Base-by-base conservation (phyloP, 1,140 invertebrate genomes). In the Episyrphus balteatus region DNA sequence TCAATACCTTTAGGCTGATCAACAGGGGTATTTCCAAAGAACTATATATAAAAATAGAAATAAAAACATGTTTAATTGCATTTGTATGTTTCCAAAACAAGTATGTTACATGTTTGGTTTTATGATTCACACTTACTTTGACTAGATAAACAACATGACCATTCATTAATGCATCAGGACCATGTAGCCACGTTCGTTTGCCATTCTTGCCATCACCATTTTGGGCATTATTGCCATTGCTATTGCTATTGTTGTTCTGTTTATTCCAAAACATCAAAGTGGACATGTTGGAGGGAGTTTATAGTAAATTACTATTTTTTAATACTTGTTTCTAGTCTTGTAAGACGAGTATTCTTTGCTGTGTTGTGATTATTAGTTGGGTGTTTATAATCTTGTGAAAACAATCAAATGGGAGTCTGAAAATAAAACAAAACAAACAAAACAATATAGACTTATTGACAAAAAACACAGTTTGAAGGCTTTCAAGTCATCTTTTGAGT, bases 1-100 rank as follows among this genome's bases (percentile, higher is more conserved):
- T 96, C 91, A 57, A 95, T 94, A 47, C 93, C 93, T 75, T 97
- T 97, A 5, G 93, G 87, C 71, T 93, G 86, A 57, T 94, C 89
- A 36, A 97, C 92, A 59, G 85, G 83, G 40, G 88, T 90, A 64
- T 85, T 89, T 53, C 92, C 92, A 64, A 95, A 79, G 78, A 94
- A 97, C 89, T 93, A 71, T 34, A 77, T 73, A 55, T 34, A 57
- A 51, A 52, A 58, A 40, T 37, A 48, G 15, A 12, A 41, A 7
- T 39, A 10, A 8, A 39, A 7, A 17, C 17, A 39, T 39, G 8
- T 39, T 39, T 10, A n/a, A n/a, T n/a, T n/a, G n/a, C n/a, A n/a
- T n/a, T n/a, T n/a, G n/a, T n/a, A 46, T 8, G 26, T 18, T 8
- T 13, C 6, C 34, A 8, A 13, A 8, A 8, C 9, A 14, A 36